A percentile compares a stretch with the other conserved stretches of the same genome.
Evolutionary conservation across 1,140 invertebrate genomes (phyloP).

Genomic region (Bombus pascuorum): DNA sequence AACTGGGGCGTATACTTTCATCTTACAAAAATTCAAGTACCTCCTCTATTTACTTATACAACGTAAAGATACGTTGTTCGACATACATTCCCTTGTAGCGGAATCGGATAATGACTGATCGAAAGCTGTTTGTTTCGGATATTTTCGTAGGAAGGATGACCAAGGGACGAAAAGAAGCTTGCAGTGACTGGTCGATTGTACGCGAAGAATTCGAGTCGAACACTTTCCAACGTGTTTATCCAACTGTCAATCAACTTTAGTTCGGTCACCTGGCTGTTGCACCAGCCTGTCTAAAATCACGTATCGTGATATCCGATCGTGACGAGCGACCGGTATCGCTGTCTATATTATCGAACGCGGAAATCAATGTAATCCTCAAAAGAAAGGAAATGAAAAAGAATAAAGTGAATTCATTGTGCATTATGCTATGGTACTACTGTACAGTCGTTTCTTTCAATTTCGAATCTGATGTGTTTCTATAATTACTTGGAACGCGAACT

Average conservation of each 20-base stretch:
- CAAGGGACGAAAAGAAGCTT: constrained; percentile 50
- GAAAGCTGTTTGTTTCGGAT: constrained; percentile 33
- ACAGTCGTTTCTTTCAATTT: background rate
- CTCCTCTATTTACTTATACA: background rate
- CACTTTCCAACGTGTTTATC: constrained; percentile 69
- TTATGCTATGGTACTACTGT: background rate
- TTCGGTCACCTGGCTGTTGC: constrained; percentile 61
- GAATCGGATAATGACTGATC: background rate
- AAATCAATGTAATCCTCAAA: constrained; percentile 20
- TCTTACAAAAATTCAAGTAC: background rate
- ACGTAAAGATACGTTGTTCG: background rate
- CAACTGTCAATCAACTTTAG: constrained; percentile 69
- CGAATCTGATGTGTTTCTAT: background rate
- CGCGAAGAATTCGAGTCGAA: constrained; percentile 42
- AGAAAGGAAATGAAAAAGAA: background rate
- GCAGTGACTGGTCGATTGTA: constrained; percentile 66
- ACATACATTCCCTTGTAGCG: background rate
- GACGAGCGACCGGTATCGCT: constrained; percentile 31
- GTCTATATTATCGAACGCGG: constrained; percentile 40
- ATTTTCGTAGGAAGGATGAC: constrained; percentile 60
- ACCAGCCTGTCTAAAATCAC: constrained; percentile 47
- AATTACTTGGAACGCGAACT: background rate
- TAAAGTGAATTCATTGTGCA: background rate
- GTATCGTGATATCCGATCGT: constrained; percentile 64
- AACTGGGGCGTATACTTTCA: background rate